Evolutionary conservation across 2,888 invertebrate genomes (phyloP).

Genomic region (Synergus umbraculus): DNA sequence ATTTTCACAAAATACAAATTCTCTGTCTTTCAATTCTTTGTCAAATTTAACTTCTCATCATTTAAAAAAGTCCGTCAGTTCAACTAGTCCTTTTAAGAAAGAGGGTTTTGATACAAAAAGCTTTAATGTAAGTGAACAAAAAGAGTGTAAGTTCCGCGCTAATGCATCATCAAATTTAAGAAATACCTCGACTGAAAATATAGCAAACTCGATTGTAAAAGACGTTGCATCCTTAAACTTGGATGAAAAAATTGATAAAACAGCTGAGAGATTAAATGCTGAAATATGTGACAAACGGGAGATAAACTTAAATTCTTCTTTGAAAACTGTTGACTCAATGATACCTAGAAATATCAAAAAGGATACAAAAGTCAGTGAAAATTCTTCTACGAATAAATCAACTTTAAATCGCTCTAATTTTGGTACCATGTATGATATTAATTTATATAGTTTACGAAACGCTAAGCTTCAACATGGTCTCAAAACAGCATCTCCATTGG

Average conservation of each 20-base stretch:
- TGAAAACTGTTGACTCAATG: slow-evolving; percentile 42
- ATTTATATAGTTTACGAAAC: background rate
- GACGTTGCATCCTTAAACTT: slow-evolving; percentile 20
- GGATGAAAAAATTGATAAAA: slow-evolving; percentile 43
- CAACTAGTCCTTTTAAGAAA: slow-evolving; percentile 3
- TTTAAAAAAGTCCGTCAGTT: slow-evolving; percentile 55
- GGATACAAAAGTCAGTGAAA: background rate
- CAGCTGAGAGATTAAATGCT: background rate
- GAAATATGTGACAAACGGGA: slow-evolving; percentile 59
- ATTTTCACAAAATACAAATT: slow-evolving; percentile 40
- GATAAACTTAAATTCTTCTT: slow-evolving; percentile 77
- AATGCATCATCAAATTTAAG: slow-evolving; percentile 10
- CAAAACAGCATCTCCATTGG: slow-evolving; percentile 77
- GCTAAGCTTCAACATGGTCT: slow-evolving; percentile 47
- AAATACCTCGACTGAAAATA: slow-evolving; percentile 29
- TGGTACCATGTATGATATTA: background rate
- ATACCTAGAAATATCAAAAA: background rate
- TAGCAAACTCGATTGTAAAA: background rate
- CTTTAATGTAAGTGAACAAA: background rate
- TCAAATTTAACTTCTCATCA: slow-evolving; percentile 71
- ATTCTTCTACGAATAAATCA: background rate
- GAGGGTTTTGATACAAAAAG: background rate
- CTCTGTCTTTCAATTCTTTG: slow-evolving; percentile 63
- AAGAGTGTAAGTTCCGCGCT: background rate
- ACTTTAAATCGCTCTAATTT: background rate